Evolutionary conservation across 2,888 invertebrate species (phyloP), one percentile per base, ranked within the genome.

Genomic region (Acleris cristana): DNA sequence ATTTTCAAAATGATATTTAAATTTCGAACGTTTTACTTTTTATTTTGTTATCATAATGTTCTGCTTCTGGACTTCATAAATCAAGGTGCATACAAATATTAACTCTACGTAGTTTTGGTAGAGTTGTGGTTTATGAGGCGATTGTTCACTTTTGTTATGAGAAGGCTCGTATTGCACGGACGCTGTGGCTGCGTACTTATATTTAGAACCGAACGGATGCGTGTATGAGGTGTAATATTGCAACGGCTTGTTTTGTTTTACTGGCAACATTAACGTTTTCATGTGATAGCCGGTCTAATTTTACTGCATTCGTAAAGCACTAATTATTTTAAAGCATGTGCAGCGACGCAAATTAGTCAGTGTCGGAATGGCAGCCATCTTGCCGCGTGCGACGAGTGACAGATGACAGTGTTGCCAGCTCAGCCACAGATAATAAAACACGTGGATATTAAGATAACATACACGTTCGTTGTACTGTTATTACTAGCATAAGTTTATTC

Each of bases 141-240:
- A 57, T 23, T 64, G 65, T 53, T 66, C 66, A 77, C 79, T 79
- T 77, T 78, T 78, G 78, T 79, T 82, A 77, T 79, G 76, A 76
- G 76, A 72, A 75, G 77, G 74, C 75, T 79, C 77, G 76, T 76
- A 79, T 81, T 79, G 78, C 75, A 71, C 70, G 75, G 84, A 86
- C 81, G 81, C 79, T 78, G 82, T 70, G 80, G 79, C 69, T 70
- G 74, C 74, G 76, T 86, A n/a, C n/a, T n/a, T n/a, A 86, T 79
- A 83, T 83, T 84, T 86, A 83, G 84, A 79, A 69, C 73, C 74
- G 79, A 79, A 77, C 85, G 87, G 86, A 86, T 84, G 83, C 71
- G 72, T 74, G 75, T 71, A 74, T 74, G 82, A 84, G 84, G 84
- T 83, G 83, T 81, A 82, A 83, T 80, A 83, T 83, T 82, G 85